Evolutionary conservation across 2,797 vertebrate genomes (phyloP).

Genomic region (Macropus fuliginosus): DNA sequence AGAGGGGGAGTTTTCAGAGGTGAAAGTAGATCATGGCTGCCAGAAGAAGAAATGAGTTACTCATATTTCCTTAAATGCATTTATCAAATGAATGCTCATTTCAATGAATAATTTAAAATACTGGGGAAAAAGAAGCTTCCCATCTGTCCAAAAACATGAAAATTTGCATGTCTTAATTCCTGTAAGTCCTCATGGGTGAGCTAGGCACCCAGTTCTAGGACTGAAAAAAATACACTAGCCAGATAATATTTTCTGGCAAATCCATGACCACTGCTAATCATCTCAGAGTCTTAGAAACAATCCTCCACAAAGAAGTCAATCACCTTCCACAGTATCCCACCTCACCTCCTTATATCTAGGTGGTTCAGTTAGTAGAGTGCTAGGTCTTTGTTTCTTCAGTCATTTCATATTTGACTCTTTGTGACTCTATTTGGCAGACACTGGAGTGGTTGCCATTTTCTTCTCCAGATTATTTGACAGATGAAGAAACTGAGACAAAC

Average conservation of each 20-base stretch:
- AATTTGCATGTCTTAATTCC: not conserved
- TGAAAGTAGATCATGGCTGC: not conserved
- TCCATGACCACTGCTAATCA: not conserved
- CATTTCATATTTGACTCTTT: not conserved
- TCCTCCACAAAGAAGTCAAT: slow-evolving; percentile 14
- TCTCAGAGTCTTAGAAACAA: not conserved
- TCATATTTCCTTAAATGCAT: not conserved
- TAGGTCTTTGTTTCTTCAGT: not conserved
- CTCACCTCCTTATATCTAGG: not conserved
- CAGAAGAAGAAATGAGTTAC: not conserved
- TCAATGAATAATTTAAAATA: slow-evolving; percentile 5
- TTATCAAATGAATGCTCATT: slow-evolving; percentile 5
- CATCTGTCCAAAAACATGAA: not conserved
- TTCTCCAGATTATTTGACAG: not conserved
- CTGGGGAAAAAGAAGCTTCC: not conserved
- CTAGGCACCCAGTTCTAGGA: not conserved
- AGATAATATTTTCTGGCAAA: not conserved
- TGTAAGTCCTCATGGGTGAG: not conserved
- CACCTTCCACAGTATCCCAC: not conserved
- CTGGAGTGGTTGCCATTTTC: not conserved
- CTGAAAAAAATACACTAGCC: not conserved
- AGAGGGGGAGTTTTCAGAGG: not conserved
- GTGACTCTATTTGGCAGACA: not conserved
- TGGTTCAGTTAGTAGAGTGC: not conserved
- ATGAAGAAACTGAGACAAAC: not conserved